phyloP scores from a whole-genome alignment of 2,797 vertebrate genomes.

The Gastrophryne carolinensis region DNA sequence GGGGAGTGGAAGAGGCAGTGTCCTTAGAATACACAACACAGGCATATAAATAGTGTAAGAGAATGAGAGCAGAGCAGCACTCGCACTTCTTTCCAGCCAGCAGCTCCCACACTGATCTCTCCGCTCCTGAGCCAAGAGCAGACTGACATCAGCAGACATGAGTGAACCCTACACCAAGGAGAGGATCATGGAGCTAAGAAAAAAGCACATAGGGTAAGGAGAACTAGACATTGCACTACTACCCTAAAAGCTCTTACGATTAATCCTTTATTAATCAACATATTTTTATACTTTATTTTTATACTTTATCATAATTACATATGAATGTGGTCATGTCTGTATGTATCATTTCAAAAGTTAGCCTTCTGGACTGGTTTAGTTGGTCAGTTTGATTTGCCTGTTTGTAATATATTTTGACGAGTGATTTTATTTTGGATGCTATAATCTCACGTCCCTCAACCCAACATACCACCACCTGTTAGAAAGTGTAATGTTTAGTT shows the following conservation, averaged over 20 bases:
- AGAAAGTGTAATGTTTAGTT: too few species aligned
- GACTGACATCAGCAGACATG: conserved; percentile 57
- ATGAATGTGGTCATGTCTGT: too few species aligned
- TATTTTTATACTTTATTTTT: too few species aligned
- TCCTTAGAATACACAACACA: conserved; percentile 18
- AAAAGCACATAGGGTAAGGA: conserved; percentile 84
- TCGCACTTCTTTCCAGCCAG: background rate
- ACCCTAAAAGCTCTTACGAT: background rate
- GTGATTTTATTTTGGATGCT: too few species aligned
- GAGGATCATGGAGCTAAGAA: conserved; percentile 81
- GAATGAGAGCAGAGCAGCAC: background rate
- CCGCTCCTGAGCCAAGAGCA: background rate
- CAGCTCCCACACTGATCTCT: background rate
- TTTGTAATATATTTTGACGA: too few species aligned
- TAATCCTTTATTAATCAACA: too few species aligned
- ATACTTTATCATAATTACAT: too few species aligned
- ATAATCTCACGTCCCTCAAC: too few species aligned
- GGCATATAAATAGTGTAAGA: conserved; percentile 36
- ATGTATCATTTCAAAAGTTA: too few species aligned
- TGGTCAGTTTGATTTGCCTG: too few species aligned
- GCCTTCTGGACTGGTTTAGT: too few species aligned
- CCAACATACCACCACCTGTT: too few species aligned
- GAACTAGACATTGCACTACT: background rate
- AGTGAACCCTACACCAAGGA: conserved; percentile 75
- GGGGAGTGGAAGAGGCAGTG: conserved; percentile 31